These are phyloP conservation scores for Lacerta viridis DNA, from an alignment of 2,797 vertebrate species.

Conservation along the genomic window DNA sequence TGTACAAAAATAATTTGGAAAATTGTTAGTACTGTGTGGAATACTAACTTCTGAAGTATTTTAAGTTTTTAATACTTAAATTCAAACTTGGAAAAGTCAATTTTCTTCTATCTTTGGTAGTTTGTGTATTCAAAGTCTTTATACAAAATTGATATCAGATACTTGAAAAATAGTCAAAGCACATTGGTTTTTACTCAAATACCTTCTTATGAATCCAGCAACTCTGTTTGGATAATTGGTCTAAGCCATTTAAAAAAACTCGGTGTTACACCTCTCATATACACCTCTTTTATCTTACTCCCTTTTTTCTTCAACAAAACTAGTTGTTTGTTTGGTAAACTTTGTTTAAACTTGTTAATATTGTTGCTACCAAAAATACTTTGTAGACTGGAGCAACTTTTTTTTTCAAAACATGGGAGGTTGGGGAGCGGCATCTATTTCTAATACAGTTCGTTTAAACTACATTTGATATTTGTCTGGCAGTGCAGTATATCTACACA, in stretches of 20 bases:
- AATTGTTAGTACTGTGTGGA: conserved; percentile 73
- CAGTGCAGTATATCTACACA: conserved; percentile 23
- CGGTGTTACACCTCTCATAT: conserved; percentile 55
- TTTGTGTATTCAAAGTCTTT: conserved; percentile 75
- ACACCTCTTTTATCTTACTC: conserved; percentile 61
- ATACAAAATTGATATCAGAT: conserved; percentile 71
- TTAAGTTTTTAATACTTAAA: conserved; percentile 73
- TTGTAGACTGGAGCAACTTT: conserved; percentile 46
- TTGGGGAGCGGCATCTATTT: conserved; percentile 49
- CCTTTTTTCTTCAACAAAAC: conserved; percentile 62
- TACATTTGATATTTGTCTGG: conserved; percentile 33
- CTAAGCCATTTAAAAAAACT: conserved; percentile 49
- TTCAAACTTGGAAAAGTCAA: conserved; percentile 70
- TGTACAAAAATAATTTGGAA: conserved; percentile 67
- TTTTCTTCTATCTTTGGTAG: conserved; percentile 73
- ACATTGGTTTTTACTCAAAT: conserved; percentile 73
- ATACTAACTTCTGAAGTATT: conserved; percentile 75
- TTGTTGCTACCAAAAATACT: conserved; percentile 56
- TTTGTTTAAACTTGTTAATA: conserved; percentile 50
- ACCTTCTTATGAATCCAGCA: conserved; percentile 59
- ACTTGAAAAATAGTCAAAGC: conserved; percentile 78
- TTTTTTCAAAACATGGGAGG: conserved; percentile 24
- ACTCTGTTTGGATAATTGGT: conserved; percentile 69
- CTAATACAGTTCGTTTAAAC: conserved; percentile 20
- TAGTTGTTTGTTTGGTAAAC: conserved; percentile 64